Conservation (phyloP, 2,888 invertebrate genomes). For the Ischnus inquisitorius region DNA sequence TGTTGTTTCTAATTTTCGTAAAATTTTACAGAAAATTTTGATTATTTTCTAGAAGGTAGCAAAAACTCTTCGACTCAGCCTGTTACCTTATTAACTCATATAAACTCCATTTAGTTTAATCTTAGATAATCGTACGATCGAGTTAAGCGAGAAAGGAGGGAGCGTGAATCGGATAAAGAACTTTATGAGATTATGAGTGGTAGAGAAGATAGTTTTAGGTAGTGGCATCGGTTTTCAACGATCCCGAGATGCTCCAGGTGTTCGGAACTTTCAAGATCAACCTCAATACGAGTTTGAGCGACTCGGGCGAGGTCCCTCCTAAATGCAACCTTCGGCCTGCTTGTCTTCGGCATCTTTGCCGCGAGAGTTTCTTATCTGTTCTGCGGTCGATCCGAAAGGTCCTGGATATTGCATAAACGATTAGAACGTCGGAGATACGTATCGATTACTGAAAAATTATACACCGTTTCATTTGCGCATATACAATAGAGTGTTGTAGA, state of each 20-base stretch:
- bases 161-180: background rate
- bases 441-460: background rate
- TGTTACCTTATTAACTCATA: no score
- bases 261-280: constrained; percentile 73
- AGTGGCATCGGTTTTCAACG: constrained; percentile 53
- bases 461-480: background rate
- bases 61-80: no score
- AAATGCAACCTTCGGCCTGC: constrained; percentile 5
- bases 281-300: constrained; percentile 78
- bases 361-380: constrained; percentile 24
- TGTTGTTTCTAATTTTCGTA: no score
- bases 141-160: background rate
- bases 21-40: no score
- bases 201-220: constrained; percentile 50
- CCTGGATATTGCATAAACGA: background rate
- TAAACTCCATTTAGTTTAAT: no score
- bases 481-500: background rate
- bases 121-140: background rate
- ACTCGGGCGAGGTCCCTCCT: constrained; percentile 67
- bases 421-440: background rate
- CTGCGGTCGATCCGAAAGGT: constrained; percentile 12
- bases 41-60: background rate
- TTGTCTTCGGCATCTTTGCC: constrained; percentile 3
- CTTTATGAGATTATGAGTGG: background rate
- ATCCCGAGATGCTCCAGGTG: constrained; percentile 58